A percentile compares a stretch with the other conserved stretches of the same genome.
phyloP scores from a whole-genome alignment of 2,113 vertebrate species.

The Vanacampus margaritifer region DNA sequence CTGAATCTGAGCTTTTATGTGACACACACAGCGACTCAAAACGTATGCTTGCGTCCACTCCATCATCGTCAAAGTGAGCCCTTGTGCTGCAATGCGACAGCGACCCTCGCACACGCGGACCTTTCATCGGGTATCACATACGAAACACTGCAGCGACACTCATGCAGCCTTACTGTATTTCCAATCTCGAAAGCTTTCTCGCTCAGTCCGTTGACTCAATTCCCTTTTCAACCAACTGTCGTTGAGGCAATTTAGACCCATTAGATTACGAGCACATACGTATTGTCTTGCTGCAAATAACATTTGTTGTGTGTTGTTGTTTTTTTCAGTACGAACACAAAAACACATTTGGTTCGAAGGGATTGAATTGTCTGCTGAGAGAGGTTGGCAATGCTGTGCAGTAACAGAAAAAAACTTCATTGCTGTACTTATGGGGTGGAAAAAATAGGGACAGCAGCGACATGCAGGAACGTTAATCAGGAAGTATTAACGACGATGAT shows the following conservation, averaged over 20 bases:
- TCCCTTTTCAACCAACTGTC: background rate
- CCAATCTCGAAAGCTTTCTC: background rate
- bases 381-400: background rate
- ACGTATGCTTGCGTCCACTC: background rate
- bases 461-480: no score
- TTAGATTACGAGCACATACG: background rate
- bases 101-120: background rate
- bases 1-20: background rate
- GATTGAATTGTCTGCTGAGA: background rate
- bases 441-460: no score
- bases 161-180: background rate
- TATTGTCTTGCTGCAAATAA: background rate
- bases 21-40: background rate
- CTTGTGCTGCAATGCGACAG: slow-evolving; percentile 2
- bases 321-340: background rate
- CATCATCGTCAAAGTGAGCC: slow-evolving; percentile 2
- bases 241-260: background rate
- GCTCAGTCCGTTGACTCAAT: background rate
- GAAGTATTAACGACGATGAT: no score
- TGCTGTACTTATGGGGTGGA: background rate
- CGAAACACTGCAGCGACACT: background rate
- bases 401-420: background rate
- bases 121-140: background rate
- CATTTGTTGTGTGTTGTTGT: background rate
- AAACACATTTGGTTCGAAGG: background rate